Conservation (phyloP, 2,113 vertebrate genomes). For the Prinia subflava region DNA sequence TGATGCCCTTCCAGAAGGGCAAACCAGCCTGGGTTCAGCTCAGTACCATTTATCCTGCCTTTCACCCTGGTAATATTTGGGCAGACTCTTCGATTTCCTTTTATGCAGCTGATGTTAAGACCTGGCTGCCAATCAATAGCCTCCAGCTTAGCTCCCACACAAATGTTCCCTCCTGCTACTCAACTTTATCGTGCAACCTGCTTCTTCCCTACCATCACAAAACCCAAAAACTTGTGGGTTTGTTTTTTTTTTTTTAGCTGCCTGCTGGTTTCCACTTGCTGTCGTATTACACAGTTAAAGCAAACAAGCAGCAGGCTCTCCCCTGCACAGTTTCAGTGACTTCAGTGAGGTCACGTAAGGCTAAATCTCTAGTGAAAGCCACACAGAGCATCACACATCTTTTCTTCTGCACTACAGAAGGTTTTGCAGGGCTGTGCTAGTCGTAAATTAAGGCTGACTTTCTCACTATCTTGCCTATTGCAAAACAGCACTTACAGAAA, state of each 20-base stretch:
- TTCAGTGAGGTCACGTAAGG: background rate
- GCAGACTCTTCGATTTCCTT: slow-evolving; percentile 7
- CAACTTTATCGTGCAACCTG: background rate
- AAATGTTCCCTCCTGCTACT: background rate
- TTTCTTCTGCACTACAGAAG: slow-evolving; percentile 7
- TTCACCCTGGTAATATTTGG: background rate
- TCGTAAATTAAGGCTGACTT: background rate
- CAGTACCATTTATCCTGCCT: background rate
- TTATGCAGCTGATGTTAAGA: slow-evolving; percentile 17
- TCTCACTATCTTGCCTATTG: background rate
- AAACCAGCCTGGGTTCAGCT: background rate
- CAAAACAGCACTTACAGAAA: background rate
- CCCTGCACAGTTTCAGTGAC: background rate
- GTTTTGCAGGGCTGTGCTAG: background rate
- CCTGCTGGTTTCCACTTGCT: background rate
- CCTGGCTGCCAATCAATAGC: background rate
- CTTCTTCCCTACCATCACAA: background rate
- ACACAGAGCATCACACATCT: background rate
- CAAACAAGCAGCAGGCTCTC: background rate
- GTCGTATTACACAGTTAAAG: background rate
- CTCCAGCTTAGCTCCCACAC: background rate
- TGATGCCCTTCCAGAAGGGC: background rate
- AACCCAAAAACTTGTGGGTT: background rate
- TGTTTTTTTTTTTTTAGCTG: background rate
- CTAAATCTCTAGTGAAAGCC: background rate